phyloP scores from a whole-genome alignment of 1,140 invertebrate species.

The Drosophila yakuba region DNA sequence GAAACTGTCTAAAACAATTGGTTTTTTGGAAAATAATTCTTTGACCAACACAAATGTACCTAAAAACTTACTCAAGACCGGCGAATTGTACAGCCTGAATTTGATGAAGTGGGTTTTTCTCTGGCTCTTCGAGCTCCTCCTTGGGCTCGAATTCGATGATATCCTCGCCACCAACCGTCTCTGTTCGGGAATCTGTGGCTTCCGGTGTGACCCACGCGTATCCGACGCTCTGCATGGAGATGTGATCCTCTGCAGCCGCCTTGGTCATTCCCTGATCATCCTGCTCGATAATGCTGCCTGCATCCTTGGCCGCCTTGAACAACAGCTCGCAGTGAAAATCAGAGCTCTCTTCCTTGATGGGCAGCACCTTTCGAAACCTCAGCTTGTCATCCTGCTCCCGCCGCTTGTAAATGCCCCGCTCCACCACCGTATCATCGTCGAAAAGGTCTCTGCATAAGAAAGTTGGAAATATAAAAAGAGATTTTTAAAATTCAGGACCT shows the following conservation, averaged over 20 bases:
- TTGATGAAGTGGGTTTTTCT: neutral
- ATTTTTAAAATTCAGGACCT: neutral
- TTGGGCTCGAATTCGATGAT: conserved; percentile 3
- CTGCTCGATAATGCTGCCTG: neutral
- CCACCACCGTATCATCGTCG: neutral
- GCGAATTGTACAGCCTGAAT: neutral
- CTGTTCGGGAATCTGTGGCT: neutral
- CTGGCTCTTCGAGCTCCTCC: neutral
- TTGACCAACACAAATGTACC: no score
- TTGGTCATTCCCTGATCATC: neutral
- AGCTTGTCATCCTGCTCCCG: neutral
- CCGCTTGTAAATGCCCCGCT: conserved; percentile 1
- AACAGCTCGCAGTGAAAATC: conserved; percentile 1
- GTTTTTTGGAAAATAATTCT: no score
- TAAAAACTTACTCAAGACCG: neutral
- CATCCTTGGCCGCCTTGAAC: neutral
- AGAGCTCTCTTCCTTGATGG: neutral
- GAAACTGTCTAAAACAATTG: no score
- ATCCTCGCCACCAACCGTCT: conserved; percentile 1
- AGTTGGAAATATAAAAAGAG: neutral
- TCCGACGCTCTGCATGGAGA: neutral
- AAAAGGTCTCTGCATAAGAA: neutral
- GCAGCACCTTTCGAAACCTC: neutral
- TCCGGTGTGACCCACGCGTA: neutral
- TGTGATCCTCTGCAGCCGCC: neutral